Conservation (phyloP, 1,140 invertebrate genomes). For the Stegodyphus dumicola region DNA sequence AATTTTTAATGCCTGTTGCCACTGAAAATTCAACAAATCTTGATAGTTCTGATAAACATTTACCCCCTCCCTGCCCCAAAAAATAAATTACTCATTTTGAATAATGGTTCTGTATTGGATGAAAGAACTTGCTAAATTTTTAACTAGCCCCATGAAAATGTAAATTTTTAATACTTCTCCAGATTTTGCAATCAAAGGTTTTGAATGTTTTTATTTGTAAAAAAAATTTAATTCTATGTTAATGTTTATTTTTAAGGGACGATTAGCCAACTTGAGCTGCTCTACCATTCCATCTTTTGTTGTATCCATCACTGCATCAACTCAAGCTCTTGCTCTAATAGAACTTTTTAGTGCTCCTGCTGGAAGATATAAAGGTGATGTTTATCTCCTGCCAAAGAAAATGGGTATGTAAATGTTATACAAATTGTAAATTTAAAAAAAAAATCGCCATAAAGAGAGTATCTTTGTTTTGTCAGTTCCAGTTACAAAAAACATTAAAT, state of each 20-base stretch:
- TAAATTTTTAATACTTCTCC: background rate
- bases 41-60: no score
- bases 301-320: conserved; percentile 93
- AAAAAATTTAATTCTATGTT: no score
- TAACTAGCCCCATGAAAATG: background rate
- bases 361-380: conserved; percentile 95
- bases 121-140: no score
- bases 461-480: no score
- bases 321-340: conserved; percentile 94
- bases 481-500: no score
- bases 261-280: conserved; percentile 95
- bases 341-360: conserved; percentile 95
- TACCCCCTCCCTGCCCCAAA: no score
- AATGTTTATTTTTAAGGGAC: conserved; percentile 74
- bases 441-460: no score
- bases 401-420: conserved; percentile 79
- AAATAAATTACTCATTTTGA: no score
- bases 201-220: background rate
- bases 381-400: conserved; percentile 97
- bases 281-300: conserved; percentile 98
- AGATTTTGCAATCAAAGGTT: background rate
- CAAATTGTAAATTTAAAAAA: no score
- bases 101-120: no score
- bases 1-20: no score
- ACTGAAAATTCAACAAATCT: no score